Conservation (phyloP, 2,113 vertebrate genomes). For the Podocnemis expansa region DNA sequence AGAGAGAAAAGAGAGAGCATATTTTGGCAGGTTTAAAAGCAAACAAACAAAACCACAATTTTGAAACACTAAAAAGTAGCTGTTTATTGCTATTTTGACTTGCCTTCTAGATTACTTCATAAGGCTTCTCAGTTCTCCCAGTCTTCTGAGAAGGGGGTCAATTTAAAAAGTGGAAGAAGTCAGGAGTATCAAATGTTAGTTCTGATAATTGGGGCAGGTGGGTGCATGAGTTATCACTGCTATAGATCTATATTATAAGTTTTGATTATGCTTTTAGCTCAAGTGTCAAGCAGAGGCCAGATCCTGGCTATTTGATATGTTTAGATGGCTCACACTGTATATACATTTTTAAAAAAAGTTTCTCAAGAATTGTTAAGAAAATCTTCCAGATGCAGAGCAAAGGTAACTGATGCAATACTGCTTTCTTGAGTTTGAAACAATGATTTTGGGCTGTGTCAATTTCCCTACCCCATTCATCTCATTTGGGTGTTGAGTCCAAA, state of each 20-base stretch:
- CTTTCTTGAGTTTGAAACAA: background rate
- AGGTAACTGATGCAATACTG: background rate
- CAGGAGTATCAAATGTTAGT: background rate
- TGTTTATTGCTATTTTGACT: background rate
- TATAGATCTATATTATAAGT: background rate
- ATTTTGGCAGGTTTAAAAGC: background rate
- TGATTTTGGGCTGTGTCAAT: background rate
- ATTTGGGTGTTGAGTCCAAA: background rate
- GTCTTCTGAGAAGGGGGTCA: background rate
- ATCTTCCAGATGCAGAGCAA: background rate
- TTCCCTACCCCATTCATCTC: background rate
- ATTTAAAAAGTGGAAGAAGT: background rate
- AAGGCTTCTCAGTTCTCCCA: background rate
- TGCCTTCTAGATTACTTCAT: background rate
- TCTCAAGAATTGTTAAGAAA: background rate
- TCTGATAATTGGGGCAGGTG: background rate
- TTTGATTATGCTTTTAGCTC: background rate
- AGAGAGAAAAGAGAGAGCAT: background rate
- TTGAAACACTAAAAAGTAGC: background rate
- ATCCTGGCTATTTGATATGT: too few species aligned
- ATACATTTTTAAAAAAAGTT: too few species aligned
- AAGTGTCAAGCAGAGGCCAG: background rate
- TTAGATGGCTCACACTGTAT: background rate
- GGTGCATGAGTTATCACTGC: background rate
- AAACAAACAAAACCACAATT: background rate